Evolutionary conservation across 1,140 invertebrate species (phyloP), one percentile per base, ranked within the genome.

Genomic region (Apis florea): DNA sequence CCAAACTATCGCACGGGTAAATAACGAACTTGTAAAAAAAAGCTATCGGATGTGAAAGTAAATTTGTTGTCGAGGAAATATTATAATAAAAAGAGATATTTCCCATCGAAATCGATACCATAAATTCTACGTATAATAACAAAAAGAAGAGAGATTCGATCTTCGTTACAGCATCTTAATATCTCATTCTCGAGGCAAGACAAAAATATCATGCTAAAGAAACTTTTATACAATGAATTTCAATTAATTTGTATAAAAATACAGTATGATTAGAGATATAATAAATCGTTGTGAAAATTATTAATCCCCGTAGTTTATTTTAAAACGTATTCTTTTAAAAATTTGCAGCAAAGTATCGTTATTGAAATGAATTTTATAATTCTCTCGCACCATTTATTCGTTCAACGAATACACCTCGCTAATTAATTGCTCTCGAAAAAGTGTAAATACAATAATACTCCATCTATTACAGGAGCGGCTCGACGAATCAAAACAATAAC

Each of bases 1-100:
- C 17, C 56, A 56, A 79, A 73, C 59, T 73, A 58, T 67, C 11
- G 40, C 21, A 53, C 61, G 47, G 21, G n/a, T 59, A 72, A 63
- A 53, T 26, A 54, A 24, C 21, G 1, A 3, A 26, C 11, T 40
- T n/a, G 17, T 26, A 40, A 19, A 1, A 8, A n/a, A 49, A 78
- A 51, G 31, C 21, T 78, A 17, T 51, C 51, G 19, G 12, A 51
- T 13, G 31, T 51, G n/a, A 49, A 70, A 70, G 17, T 49, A 47
- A 6, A 19, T 24, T 24, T 19, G 61, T 26, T 31, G 3, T 19
- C 11, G 21, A 67, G 6, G 40, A n/a, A 47, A 12, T 47, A 67
- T 68, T 51, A n/a, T n/a, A 24, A 2, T 0, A 15, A 61, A 26
- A 15, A 24, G 15, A 26, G 15, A 26, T 26, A n/a, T 9, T 26